These are phyloP conservation scores for Onthophagus sagittarius DNA, from an alignment of 2,888 invertebrate genomes.

Conservation along the genomic window DNA sequence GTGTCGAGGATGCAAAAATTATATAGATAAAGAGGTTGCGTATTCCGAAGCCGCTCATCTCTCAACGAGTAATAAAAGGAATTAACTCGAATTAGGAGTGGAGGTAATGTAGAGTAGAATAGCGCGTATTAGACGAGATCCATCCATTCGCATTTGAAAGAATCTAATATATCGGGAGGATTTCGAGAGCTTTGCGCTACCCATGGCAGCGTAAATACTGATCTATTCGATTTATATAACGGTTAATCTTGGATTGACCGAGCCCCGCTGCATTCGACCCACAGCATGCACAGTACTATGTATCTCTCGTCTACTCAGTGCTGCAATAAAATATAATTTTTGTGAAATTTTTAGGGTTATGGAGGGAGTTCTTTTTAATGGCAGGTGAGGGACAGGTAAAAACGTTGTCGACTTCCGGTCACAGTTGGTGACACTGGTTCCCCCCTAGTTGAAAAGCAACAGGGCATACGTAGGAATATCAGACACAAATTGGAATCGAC, in stretches of 20 bases:
- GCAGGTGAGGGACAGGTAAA: conserved; percentile 23
- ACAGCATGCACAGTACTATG: background rate
- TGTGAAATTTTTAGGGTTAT: background rate
- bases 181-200: conserved; percentile 19
- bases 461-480: background rate
- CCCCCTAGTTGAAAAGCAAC: background rate
- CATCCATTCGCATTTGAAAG: no score
- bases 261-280: background rate
- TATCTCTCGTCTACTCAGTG: background rate
- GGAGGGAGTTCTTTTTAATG: background rate
- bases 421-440: conserved; percentile 5
- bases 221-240: conserved; percentile 34
- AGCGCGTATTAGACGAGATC: background rate
- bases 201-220: conserved; percentile 24
- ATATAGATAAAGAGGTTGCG: background rate
- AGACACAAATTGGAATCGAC: background rate
- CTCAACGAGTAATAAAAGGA: background rate
- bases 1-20: background rate
- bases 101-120: background rate
- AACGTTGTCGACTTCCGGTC: conserved; percentile 22
- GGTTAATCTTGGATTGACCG: conserved; percentile 40
- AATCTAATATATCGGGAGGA: background rate
- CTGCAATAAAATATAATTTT: conserved; percentile 11
- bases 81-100: background rate
- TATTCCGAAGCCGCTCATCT: background rate